These are phyloP conservation scores for Pachycephus smyrnensis DNA, from an alignment of 2,888 invertebrate genomes.

Conservation along the genomic window DNA sequence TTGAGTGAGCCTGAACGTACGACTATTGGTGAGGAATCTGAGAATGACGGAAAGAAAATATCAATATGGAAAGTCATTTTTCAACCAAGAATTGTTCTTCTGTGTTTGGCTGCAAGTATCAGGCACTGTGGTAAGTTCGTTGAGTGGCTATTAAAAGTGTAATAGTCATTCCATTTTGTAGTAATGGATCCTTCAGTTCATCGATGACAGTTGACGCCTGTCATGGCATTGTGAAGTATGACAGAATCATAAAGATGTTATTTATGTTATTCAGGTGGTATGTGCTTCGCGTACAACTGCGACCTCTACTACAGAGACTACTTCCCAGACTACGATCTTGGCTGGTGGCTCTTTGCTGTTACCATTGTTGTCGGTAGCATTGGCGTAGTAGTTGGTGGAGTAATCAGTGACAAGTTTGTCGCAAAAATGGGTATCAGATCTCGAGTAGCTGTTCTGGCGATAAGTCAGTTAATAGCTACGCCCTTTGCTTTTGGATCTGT, in stretches of 20 bases:
- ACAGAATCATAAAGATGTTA: not conserved
- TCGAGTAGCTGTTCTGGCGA: slow-evolving; percentile 81
- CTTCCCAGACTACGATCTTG: slow-evolving; percentile 89
- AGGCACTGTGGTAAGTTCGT: slow-evolving; percentile 80
- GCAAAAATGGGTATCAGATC: slow-evolving; percentile 88
- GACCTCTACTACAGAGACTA: slow-evolving; percentile 89
- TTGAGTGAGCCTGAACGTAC: slow-evolving; percentile 82
- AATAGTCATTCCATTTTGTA: not conserved
- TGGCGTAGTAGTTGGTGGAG: slow-evolving; percentile 81
- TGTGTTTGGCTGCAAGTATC: slow-evolving; percentile 89
- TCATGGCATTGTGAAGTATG: not conserved
- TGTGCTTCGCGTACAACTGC: slow-evolving; percentile 92
- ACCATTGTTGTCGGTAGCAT: slow-evolving; percentile 86
- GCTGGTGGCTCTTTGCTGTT: slow-evolving; percentile 91
- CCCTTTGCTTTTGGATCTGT: slow-evolving; percentile 89
- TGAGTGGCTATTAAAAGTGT: not conserved
- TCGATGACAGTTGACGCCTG: not conserved
- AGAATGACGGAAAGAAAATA: slow-evolving; percentile 68
- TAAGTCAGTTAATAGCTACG: slow-evolving; percentile 86
- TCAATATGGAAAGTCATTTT: slow-evolving; percentile 82
- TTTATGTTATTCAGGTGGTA: slow-evolving; percentile 74
- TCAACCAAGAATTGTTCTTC: slow-evolving; percentile 82
- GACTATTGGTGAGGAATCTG: slow-evolving; percentile 77
- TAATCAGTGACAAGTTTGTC: slow-evolving; percentile 88
- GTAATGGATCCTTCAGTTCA: not conserved